Evolutionary conservation across 2,888 invertebrate genomes (phyloP).

Genomic region (Morpho achilles): DNA sequence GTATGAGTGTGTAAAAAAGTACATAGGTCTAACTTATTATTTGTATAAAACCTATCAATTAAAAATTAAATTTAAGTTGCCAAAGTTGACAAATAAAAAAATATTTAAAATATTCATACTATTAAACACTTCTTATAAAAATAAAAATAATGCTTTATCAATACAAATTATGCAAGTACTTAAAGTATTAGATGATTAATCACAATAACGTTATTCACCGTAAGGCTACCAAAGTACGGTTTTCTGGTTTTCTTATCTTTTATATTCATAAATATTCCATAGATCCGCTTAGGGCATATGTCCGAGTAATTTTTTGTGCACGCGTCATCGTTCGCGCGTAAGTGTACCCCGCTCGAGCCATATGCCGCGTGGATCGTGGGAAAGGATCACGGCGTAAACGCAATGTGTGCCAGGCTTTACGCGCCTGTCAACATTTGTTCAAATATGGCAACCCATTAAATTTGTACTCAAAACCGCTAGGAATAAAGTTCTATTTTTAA

Average conservation of each 20-base stretch:
- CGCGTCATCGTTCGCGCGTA: slow-evolving; percentile 70
- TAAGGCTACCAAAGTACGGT: too few relatives aligned
- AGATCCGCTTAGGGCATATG: slow-evolving; percentile 60
- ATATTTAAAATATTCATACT: too few relatives aligned
- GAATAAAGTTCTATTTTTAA: slow-evolving; percentile 41
- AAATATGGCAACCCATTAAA: slow-evolving; percentile 15
- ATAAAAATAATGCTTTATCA: too few relatives aligned
- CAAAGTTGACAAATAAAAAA: too few relatives aligned
- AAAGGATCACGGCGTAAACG: slow-evolving; percentile 63
- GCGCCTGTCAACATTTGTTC: slow-evolving; percentile 53
- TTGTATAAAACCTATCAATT: too few relatives aligned
- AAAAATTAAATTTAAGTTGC: too few relatives aligned
- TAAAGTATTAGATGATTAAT: too few relatives aligned
- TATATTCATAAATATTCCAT: slow-evolving; percentile 44
- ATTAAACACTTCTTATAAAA: too few relatives aligned
- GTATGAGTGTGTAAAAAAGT: too few relatives aligned
- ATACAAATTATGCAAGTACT: too few relatives aligned
- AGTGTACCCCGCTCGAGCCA: slow-evolving; percentile 69
- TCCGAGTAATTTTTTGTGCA: slow-evolving; percentile 66
- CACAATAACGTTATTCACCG: too few relatives aligned
- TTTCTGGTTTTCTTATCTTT: slow-evolving; percentile 45
- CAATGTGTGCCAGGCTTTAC: slow-evolving; percentile 62
- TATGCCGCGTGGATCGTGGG: slow-evolving; percentile 76
- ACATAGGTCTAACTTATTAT: too few relatives aligned
- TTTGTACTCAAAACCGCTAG: slow-evolving; percentile 27